Conservation (phyloP, 2,113 vertebrate species). For the Petaurus breviceps region DNA sequence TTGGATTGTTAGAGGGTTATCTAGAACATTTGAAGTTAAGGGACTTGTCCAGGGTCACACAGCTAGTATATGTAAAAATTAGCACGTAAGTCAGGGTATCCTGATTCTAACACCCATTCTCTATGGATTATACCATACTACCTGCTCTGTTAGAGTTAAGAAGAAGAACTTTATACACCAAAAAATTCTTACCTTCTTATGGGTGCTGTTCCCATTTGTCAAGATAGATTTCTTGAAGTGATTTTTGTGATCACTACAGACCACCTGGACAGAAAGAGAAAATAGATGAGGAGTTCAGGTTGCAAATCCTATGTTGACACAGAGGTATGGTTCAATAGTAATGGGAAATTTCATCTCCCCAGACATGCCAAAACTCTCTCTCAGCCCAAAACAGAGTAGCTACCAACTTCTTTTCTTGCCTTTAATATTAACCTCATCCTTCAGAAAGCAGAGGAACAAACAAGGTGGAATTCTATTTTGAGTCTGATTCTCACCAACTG, state of each 20-base stretch:
- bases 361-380: not conserved
- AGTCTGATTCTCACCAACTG: not conserved
- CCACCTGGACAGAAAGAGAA: not conserved
- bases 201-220: not conserved
- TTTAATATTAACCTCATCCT: not conserved
- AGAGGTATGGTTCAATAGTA: not conserved
- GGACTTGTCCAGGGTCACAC: not conserved
- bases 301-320: not conserved
- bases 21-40: not conserved
- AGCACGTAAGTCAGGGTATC: not conserved
- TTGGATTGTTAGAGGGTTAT: not conserved
- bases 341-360: not conserved
- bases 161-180: not conserved
- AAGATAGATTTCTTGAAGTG: not conserved
- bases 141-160: not conserved
- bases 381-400: not conserved
- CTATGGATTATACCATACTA: not conserved
- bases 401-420: not conserved
- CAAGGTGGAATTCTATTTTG: not conserved
- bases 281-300: not conserved
- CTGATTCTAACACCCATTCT: not conserved
- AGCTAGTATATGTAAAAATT: not conserved
- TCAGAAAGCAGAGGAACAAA: not conserved
- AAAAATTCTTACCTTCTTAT: not conserved
- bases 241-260: not conserved